These are phyloP conservation scores for Calidris pygmaea DNA, from an alignment of 2,113 vertebrate species.

Conservation along the genomic window DNA sequence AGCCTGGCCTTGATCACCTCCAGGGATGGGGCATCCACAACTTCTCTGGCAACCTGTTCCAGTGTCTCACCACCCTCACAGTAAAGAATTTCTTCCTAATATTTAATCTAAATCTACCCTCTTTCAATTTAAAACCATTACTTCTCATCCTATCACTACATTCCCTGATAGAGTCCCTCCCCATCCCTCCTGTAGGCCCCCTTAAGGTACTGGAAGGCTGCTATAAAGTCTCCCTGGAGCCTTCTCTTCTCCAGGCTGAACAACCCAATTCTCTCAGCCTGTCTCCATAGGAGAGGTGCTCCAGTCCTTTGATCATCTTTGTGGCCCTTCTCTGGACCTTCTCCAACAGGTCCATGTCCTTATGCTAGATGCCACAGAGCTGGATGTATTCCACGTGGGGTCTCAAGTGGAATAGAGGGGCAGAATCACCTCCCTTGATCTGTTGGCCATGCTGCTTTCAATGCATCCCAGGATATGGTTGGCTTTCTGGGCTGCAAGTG, in stretches of 20 bases:
- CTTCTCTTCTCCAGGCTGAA: background rate
- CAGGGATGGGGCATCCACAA: too few species aligned
- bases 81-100: too few species aligned
- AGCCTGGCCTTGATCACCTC: too few species aligned
- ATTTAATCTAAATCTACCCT: too few species aligned
- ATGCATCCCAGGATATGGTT: background rate
- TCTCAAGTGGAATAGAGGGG: background rate
- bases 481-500: background rate
- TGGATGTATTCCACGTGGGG: background rate
- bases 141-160: too few species aligned
- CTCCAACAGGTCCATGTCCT: background rate
- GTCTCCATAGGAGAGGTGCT: background rate
- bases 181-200: too few species aligned
- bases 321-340: background rate
- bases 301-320: background rate
- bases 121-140: too few species aligned
- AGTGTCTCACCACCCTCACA: too few species aligned
- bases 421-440: background rate
- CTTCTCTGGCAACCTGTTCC: too few species aligned
- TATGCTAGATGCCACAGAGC: background rate
- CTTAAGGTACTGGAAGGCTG: background rate
- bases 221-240: background rate
- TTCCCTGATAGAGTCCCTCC: too few species aligned
- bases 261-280: background rate
- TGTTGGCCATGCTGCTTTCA: background rate